Evolutionary conservation across 2,797 vertebrate genomes (phyloP).

Genomic region (Siniperca obscura): DNA sequence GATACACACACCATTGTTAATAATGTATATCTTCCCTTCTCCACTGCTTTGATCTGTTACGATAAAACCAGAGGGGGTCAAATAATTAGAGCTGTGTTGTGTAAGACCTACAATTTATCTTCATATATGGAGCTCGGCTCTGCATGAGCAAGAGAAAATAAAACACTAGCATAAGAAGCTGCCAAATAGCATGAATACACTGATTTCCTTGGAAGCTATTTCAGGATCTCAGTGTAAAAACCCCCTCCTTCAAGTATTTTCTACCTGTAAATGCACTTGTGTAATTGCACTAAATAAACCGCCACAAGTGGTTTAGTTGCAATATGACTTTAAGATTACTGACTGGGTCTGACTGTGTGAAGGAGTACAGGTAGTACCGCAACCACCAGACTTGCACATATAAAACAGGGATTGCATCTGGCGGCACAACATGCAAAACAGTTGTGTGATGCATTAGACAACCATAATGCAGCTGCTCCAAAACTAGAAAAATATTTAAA

Average conservation of each 20-base stretch:
- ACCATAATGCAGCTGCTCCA: neutral
- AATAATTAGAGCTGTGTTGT: constrained; percentile 16
- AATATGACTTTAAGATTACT: neutral
- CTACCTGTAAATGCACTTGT: neutral
- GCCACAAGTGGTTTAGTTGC: neutral
- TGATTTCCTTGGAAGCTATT: neutral
- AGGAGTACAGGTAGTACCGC: neutral
- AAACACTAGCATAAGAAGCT: neutral
- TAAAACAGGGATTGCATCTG: neutral
- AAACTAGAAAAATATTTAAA: neutral
- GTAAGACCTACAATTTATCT: neutral
- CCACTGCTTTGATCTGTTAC: constrained; percentile 19
- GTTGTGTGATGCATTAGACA: neutral
- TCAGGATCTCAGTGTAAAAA: neutral
- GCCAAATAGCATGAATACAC: neutral
- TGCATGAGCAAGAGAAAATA: neutral
- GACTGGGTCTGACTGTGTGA: neutral
- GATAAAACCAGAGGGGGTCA: constrained; percentile 4
- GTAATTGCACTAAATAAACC: neutral
- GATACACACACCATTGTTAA: constrained; percentile 12
- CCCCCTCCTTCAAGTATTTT: neutral
- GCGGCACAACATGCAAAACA: neutral
- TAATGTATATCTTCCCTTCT: constrained; percentile 7
- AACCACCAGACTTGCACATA: neutral
- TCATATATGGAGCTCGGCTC: neutral